These are phyloP conservation scores for Anniella stebbinsi DNA, from an alignment of 2,797 vertebrate species.

Conservation along the genomic window DNA sequence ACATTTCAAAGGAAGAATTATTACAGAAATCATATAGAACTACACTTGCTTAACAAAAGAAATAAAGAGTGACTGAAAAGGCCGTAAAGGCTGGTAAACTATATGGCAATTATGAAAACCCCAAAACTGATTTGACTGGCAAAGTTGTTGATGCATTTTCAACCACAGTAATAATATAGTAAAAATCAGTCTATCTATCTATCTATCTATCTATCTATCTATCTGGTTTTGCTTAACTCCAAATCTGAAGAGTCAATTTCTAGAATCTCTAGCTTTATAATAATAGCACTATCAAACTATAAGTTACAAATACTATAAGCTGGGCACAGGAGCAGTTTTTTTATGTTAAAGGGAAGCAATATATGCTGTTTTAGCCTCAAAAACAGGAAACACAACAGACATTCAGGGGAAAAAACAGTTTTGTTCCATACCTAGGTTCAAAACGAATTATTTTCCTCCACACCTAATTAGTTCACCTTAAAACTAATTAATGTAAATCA, in stretches of 20 bases:
- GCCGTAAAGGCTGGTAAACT: neutral
- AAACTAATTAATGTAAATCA: neutral
- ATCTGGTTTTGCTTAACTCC: neutral
- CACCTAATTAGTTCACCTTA: neutral
- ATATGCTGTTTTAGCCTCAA: neutral
- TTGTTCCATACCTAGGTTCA: neutral
- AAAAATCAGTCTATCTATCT: no score
- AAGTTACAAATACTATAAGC: neutral
- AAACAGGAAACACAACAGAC: neutral
- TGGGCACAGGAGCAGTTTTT: neutral
- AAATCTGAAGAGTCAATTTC: conserved; percentile 46
- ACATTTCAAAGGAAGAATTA: neutral
- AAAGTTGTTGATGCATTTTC: neutral
- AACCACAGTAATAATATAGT: neutral
- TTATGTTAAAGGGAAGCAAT: neutral
- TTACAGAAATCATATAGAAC: neutral
- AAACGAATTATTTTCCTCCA: neutral
- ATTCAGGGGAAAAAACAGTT: conserved; percentile 31
- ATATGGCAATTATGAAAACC: neutral
- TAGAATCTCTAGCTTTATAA: neutral
- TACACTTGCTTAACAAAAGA: neutral
- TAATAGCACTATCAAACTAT: neutral
- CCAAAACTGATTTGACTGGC: neutral
- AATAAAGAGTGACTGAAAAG: neutral
- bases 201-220: no score